Conservation (phyloP, 2,888 invertebrate species). For the Dendrolimus pini region DNA sequence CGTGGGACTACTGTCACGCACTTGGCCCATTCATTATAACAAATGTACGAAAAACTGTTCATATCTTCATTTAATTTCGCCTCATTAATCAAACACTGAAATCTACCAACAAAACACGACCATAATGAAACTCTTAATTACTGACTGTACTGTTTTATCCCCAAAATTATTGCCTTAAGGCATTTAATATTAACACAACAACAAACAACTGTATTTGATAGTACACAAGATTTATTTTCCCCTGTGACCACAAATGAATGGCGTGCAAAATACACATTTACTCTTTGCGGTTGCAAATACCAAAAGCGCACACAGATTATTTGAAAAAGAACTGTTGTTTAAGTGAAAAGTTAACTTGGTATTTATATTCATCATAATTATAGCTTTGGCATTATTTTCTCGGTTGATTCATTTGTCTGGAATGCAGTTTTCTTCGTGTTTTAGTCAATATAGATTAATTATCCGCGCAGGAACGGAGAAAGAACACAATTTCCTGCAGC, state of each 20-base stretch:
- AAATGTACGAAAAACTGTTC: too few species aligned
- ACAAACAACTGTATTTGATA: background rate
- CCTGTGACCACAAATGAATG: background rate
- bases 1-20: too few species aligned
- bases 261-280: background rate
- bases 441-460: background rate
- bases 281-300: background rate
- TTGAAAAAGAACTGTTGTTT: background rate
- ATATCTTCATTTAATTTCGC: background rate
- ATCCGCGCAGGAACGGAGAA: too few species aligned
- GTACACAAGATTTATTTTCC: background rate
- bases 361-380: background rate
- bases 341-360: background rate
- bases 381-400: background rate
- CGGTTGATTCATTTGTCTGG: background rate
- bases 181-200: background rate
- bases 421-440: background rate
- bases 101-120: background rate
- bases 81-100: background rate
- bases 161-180: background rate
- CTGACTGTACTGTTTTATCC: background rate
- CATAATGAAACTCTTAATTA: background rate
- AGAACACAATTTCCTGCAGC: too few species aligned
- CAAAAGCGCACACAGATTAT: background rate
- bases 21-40: too few species aligned